phyloP scores from a whole-genome alignment of 1,140 invertebrate genomes.

The Drosophila arawakana region DNA sequence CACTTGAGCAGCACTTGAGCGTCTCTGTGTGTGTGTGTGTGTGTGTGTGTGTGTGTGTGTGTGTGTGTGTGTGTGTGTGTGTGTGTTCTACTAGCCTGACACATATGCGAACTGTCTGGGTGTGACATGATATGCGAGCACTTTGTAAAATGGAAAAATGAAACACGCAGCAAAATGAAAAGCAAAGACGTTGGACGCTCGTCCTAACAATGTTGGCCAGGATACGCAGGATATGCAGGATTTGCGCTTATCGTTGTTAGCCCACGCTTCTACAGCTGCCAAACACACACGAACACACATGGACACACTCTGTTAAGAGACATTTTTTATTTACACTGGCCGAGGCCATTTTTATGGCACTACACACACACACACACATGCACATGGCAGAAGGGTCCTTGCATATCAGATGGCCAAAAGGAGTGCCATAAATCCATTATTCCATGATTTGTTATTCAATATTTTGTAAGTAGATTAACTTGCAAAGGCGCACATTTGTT shows the following conservation, averaged over 20 bases:
- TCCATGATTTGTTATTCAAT: slow-evolving; percentile 84
- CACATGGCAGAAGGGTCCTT: slow-evolving; percentile 52
- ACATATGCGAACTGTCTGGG: slow-evolving; percentile 79
- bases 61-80: slow-evolving; percentile 37
- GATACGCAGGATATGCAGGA: slow-evolving; percentile 76
- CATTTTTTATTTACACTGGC: slow-evolving; percentile 69
- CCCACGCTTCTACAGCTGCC: slow-evolving; percentile 49
- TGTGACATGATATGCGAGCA: slow-evolving; percentile 84
- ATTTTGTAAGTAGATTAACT: slow-evolving; percentile 84
- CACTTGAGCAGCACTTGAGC: slow-evolving; percentile 59
- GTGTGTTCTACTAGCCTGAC: slow-evolving; percentile 64
- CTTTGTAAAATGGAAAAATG: slow-evolving; percentile 81
- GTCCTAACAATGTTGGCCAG: slow-evolving; percentile 65
- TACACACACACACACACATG: background rate
- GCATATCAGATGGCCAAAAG: slow-evolving; percentile 73
- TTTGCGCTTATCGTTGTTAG: slow-evolving; percentile 68
- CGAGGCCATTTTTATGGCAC: slow-evolving; percentile 30
- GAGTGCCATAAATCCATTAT: slow-evolving; percentile 82
- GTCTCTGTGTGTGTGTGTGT: slow-evolving; percentile 22
- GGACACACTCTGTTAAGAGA: slow-evolving; percentile 53
- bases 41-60: slow-evolving; percentile 46
- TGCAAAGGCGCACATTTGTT: slow-evolving; percentile 75
- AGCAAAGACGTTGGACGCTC: slow-evolving; percentile 39
- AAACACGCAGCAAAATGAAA: slow-evolving; percentile 58
- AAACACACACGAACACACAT: slow-evolving; percentile 18